A percentile compares a stretch with the other conserved stretches of the same genome.
Evolutionary conservation across 2,888 invertebrate genomes (phyloP).

Genomic region (Myopa tessellatipennis): DNA sequence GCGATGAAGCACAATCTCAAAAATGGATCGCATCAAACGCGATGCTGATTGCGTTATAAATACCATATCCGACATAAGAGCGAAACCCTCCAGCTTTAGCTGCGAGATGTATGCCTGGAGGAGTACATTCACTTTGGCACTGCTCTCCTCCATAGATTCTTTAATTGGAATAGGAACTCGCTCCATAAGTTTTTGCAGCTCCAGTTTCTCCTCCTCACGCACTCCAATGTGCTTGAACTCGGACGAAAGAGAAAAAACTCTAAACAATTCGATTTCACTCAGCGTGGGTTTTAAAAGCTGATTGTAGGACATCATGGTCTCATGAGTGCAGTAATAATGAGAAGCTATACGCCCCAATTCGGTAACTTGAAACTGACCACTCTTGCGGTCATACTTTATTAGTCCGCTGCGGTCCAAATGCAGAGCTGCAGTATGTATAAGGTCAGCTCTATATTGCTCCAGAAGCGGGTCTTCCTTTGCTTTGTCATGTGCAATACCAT

Average conservation of each 20-base stretch:
- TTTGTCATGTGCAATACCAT: constrained; percentile 86
- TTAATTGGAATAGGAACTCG: constrained; percentile 99
- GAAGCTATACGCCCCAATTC: constrained; percentile 98
- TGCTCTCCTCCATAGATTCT: constrained; percentile 96
- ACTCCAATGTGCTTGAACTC: constrained; percentile 96
- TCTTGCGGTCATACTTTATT: constrained; percentile 93
- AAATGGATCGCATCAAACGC: too few species aligned
- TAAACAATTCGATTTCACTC: constrained; percentile 96
- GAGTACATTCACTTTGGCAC: constrained; percentile 94
- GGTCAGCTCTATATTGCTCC: constrained; percentile 91
- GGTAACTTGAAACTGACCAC: constrained; percentile 88
- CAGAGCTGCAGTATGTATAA: constrained; percentile 94
- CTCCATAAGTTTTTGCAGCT: constrained; percentile 89
- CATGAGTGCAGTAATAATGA: constrained; percentile 97
- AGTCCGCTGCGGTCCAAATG: constrained; percentile 94
- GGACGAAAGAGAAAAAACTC: constrained; percentile 97
- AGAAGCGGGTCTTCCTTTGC: constrained; percentile 85
- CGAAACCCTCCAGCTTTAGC: constrained; percentile 97
- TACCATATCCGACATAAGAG: constrained; percentile 99
- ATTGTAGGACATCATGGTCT: constrained; percentile 97
- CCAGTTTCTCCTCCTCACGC: constrained; percentile 95
- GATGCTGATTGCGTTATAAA: constrained; percentile 98
- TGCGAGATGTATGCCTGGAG: constrained; percentile 98
- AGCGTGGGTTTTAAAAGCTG: constrained; percentile 95
- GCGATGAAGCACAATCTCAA: constrained; percentile 91